Conservation (phyloP, 2,113 vertebrate species). For the Saccopteryx bilineata region DNA sequence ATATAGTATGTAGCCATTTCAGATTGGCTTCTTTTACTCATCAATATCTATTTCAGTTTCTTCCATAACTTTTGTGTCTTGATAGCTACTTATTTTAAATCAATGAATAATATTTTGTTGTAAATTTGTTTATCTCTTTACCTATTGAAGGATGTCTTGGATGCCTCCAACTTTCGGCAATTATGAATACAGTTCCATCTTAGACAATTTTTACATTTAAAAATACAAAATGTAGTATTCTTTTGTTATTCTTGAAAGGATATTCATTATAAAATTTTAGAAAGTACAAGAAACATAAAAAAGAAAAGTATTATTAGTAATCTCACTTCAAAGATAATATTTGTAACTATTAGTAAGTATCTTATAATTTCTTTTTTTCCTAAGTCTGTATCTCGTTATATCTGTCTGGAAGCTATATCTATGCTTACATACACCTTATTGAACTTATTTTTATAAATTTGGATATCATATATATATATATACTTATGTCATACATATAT, state of each 20-base stretch:
- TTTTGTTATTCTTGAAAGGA: background rate
- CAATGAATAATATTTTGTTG: background rate
- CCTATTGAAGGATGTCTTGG: background rate
- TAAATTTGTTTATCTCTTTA: background rate
- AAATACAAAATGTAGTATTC: background rate
- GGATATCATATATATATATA: background rate
- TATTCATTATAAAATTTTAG: constrained; percentile 20
- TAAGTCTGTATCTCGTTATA: background rate
- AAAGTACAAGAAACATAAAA: background rate
- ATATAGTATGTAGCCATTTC: background rate
- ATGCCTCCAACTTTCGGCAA: background rate
- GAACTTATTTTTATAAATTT: background rate
- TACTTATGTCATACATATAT: background rate
- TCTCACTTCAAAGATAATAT: background rate
- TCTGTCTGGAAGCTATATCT: constrained; percentile 1
- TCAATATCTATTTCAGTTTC: background rate
- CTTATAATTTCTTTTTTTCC: background rate
- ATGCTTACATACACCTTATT: background rate
- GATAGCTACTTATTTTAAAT: background rate
- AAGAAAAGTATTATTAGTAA: constrained; percentile 10
- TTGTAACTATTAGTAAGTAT: background rate
- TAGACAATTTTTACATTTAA: background rate
- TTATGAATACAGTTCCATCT: background rate
- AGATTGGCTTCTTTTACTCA: background rate
- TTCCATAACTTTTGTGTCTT: background rate